These are phyloP conservation scores for Parus major DNA, from an alignment of 2,113 vertebrate genomes.

Conservation along the genomic window DNA sequence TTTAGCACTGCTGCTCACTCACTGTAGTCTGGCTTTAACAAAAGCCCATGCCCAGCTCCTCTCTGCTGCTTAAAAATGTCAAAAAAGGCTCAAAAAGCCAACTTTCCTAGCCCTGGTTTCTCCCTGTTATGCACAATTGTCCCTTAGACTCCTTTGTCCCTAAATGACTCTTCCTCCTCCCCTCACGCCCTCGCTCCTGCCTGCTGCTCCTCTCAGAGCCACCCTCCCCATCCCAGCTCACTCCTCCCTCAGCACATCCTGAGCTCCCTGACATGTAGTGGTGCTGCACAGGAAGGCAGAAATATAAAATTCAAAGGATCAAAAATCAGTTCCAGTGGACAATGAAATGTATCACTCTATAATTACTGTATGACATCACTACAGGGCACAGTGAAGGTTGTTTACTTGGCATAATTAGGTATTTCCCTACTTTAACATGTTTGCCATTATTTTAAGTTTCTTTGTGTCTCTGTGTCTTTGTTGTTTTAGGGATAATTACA, in stretches of 20 bases:
- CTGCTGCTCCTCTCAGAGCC: background rate
- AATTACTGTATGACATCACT: background rate
- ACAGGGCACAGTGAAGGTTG: background rate
- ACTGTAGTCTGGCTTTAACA: background rate
- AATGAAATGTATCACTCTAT: background rate
- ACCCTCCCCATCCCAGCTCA: background rate
- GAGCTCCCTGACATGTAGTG: background rate
- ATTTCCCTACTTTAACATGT: background rate
- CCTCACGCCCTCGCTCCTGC: background rate
- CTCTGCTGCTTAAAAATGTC: background rate
- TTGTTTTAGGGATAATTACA: background rate
- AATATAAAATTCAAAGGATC: background rate
- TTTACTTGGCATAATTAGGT: constrained; percentile 7
- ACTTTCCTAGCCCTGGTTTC: background rate
- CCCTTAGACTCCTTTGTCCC: background rate
- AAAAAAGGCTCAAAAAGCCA: background rate
- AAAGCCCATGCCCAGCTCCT: background rate
- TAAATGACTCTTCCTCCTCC: background rate
- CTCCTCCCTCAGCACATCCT: background rate
- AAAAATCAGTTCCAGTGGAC: background rate
- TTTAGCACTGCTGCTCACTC: background rate
- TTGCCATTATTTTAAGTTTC: background rate
- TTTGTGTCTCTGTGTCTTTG: background rate
- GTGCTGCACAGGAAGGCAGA: background rate
- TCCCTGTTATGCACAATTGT: background rate